Base-by-base conservation (phyloP, 2,888 invertebrate genomes). In the Drosophila buzzatii region DNA sequence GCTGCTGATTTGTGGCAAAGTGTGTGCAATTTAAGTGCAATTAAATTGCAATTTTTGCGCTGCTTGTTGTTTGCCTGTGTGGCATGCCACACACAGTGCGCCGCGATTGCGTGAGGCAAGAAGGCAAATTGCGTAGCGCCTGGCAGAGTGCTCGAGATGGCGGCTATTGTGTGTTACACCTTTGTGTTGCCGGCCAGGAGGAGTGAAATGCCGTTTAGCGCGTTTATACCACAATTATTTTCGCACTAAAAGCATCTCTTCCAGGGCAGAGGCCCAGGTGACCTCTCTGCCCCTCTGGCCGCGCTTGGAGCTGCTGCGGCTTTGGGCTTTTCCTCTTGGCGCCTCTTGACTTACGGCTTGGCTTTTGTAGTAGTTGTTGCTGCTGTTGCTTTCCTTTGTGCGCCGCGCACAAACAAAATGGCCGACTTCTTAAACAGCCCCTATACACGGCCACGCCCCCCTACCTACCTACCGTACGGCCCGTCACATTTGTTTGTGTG, bases 1-100 rank as follows among this genome's bases (percentile, higher is more conserved):
- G 73, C 72, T 73, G 66, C 70, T 76, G 76, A 75, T 87, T 82
- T 86, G 76, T 76, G 69, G 76, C 82, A 70, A 91, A 91, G 91
- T 82, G 87, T 78, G 74, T 83, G 86, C 90, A 84, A 91, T 91
- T 91, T 89, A 87, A 90, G 86, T 87, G 81, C 90, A 91, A 91
- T 91, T 91, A 83, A 85, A 89, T 87, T 88, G 79, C 87, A 85
- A 88, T 88, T 77, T 71, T 65, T 41, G 7, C 31, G 49, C 49
- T 6, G 49, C 59, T 27, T 6, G 49, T 61, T 27, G 31, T 20
- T 16, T 14, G 42, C 33, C 18, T 41, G 27, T 7, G 59, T 7
- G 59, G 12, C 51, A 64, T 80, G 64, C 82, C 85, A 79, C 85
- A 85, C 85, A 81, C 86, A 85, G 58, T 63, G 65, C 42, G 39